These are phyloP conservation scores for Rhingia campestris DNA, from an alignment of 2,888 invertebrate species.

Conservation along the genomic window DNA sequence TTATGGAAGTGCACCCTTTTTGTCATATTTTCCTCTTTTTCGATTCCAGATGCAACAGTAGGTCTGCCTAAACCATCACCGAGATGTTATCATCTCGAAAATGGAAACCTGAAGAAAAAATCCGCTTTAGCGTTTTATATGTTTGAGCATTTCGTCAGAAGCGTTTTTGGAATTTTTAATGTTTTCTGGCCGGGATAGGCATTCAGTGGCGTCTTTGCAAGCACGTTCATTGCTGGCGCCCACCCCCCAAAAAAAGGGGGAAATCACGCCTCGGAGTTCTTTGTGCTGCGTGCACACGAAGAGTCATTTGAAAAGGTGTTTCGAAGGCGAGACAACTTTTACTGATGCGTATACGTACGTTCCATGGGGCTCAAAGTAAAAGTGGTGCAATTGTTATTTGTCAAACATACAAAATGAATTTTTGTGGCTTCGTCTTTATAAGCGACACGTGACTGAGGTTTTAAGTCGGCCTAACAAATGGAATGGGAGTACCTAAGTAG, in stretches of 20 bases:
- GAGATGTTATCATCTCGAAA: constrained; percentile 58
- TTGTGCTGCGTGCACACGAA: constrained; percentile 43
- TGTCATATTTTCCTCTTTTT: constrained; percentile 50
- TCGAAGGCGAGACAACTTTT: constrained; percentile 37
- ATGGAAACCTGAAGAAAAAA: constrained; percentile 39
- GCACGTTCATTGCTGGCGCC: constrained; percentile 68
- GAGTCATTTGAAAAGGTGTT: constrained; percentile 61
- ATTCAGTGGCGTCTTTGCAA: constrained; percentile 42
- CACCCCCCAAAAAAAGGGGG: background rate
- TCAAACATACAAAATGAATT: constrained; percentile 74
- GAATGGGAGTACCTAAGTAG: background rate
- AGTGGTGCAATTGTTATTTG: constrained; percentile 73
- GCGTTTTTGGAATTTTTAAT: constrained; percentile 73
- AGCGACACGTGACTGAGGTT: constrained; percentile 67
- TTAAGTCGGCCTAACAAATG: constrained; percentile 35
- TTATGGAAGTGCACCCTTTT: constrained; percentile 70
- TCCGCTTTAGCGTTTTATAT: constrained; percentile 35
- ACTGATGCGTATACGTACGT: constrained; percentile 1
- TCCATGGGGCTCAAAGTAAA: constrained; percentile 25
- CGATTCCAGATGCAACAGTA: constrained; percentile 65
- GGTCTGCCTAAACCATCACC: constrained; percentile 16
- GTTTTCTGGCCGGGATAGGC: constrained; percentile 24
- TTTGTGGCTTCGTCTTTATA: constrained; percentile 69
- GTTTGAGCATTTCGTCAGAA: constrained; percentile 71
- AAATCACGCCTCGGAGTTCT: constrained; percentile 10